phyloP scores from a whole-genome alignment of 2,888 invertebrate species.

The Dryobotodes eremita region DNA sequence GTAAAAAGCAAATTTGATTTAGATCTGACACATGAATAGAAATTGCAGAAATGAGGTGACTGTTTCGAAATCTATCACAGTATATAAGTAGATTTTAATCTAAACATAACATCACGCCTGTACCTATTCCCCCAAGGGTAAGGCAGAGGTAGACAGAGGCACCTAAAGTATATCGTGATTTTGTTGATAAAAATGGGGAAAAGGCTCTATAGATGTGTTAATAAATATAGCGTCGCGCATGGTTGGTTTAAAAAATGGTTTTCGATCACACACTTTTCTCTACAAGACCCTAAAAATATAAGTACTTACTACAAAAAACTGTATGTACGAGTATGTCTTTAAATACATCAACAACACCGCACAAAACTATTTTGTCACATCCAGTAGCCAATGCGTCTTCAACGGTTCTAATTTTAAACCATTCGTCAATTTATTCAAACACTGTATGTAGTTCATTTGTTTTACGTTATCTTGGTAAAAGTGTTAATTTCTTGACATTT shows the following conservation, averaged over 20 bases:
- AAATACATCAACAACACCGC: conserved; percentile 25
- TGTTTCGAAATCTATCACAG: not conserved
- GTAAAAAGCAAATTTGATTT: not conserved
- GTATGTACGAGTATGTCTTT: conserved; percentile 10
- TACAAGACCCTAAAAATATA: conserved; percentile 33
- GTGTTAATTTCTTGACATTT: not conserved
- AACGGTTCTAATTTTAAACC: not conserved
- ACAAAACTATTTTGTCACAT: conserved; percentile 52
- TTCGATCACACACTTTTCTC: conserved; percentile 8
- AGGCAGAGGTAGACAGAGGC: no score
- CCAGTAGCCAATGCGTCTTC: conserved; percentile 15
- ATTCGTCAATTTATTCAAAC: not conserved
- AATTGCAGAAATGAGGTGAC: not conserved
- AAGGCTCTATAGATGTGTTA: not conserved
- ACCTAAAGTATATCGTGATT: not conserved
- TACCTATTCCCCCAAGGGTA: not conserved
- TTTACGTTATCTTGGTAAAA: not conserved
- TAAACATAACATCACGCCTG: not conserved
- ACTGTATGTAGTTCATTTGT: not conserved
- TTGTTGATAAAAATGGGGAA: not conserved
- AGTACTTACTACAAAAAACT: conserved; percentile 34
- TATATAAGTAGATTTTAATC: not conserved
- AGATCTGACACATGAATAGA: not conserved
- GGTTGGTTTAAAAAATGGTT: no score
- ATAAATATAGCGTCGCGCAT: no score